Evolutionary conservation across 2,113 vertebrate genomes (phyloP).

Genomic region (Pituophis catenifer): DNA sequence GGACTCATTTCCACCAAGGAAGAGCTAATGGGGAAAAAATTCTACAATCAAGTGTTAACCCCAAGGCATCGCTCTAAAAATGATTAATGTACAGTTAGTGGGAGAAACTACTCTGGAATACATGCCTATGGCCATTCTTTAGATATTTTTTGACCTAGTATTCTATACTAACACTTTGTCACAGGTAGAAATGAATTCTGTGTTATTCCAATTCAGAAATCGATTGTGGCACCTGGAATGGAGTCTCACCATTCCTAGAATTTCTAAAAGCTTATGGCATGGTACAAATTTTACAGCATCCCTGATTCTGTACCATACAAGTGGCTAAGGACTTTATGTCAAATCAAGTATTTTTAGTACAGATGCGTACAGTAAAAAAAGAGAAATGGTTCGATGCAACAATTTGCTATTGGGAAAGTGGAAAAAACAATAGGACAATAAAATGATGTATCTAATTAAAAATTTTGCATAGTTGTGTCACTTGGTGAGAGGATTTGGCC

Average conservation of each 20-base stretch:
- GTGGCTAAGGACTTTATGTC: neutral
- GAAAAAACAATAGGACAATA: neutral
- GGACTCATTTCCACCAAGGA: neutral
- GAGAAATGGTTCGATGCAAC: neutral
- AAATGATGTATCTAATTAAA: neutral
- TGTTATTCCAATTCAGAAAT: neutral
- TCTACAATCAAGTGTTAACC: neutral
- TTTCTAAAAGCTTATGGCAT: neutral
- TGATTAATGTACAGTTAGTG: neutral
- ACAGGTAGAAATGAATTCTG: neutral
- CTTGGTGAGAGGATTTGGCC: neutral
- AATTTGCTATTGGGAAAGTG: neutral
- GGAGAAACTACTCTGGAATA: neutral
- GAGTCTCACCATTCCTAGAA: neutral
- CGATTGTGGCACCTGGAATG: neutral
- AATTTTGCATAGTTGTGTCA: neutral
- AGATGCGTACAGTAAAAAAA: neutral
- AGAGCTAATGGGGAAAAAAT: neutral
- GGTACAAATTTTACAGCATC: neutral
- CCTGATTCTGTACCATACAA: neutral
- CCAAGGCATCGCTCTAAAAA: neutral
- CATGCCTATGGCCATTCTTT: neutral
- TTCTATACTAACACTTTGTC: neutral
- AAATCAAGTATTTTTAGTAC: neutral
- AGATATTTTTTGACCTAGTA: neutral